Percentiles rank a stretch among this genome's conserved stretches.
Conservation (phyloP, 2,888 invertebrate genomes). For the Celastrina argiolus region DNA sequence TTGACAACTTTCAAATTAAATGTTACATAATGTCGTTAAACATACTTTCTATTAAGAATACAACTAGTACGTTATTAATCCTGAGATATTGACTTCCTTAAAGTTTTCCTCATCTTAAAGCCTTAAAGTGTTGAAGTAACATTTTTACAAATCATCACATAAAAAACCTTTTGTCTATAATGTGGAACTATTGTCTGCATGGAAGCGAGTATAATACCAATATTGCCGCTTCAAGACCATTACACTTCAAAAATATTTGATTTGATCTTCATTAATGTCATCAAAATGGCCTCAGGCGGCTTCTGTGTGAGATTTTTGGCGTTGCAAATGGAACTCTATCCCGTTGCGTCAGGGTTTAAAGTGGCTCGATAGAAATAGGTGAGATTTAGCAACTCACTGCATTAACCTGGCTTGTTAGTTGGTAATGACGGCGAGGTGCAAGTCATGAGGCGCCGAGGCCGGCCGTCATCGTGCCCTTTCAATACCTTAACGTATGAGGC, state of each 20-base stretch:
- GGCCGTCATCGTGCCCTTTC: conserved; percentile 67
- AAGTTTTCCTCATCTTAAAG: neutral
- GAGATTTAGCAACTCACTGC: conserved; percentile 73
- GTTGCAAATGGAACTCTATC: conserved; percentile 41
- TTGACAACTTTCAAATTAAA: neutral
- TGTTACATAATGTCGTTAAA: neutral
- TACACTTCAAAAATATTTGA: conserved; percentile 57
- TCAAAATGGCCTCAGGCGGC: conserved; percentile 61
- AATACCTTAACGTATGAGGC: conserved; percentile 68
- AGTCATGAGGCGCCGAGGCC: conserved; percentile 66
- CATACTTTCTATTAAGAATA: too few species aligned
- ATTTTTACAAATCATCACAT: neutral
- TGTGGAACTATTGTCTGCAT: conserved; percentile 34
- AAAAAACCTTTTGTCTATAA: conserved; percentile 27
- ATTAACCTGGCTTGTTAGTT: conserved; percentile 76
- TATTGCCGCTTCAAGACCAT: conserved; percentile 38
- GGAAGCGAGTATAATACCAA: conserved; percentile 54
- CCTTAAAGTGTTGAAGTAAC: neutral
- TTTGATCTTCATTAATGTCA: conserved; percentile 72
- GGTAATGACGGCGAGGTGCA: conserved; percentile 70
- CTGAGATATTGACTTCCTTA: neutral
- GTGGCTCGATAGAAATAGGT: conserved; percentile 32
- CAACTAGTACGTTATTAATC: neutral
- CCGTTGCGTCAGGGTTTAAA: conserved; percentile 39
- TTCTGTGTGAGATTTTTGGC: conserved; percentile 46